phyloP scores from a whole-genome alignment of 2,113 vertebrate genomes.

The Sisor rabdophorus region DNA sequence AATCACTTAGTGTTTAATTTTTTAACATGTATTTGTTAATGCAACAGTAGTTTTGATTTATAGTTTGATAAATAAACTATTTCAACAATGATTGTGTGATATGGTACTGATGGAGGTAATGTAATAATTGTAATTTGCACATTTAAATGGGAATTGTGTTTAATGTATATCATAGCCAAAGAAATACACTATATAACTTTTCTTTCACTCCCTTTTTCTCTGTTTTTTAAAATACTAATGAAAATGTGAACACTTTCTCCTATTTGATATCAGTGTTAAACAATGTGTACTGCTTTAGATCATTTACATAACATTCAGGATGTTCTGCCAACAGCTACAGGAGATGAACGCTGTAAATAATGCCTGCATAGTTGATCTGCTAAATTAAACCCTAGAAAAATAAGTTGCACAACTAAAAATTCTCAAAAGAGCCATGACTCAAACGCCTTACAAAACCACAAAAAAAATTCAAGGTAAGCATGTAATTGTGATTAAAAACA shows the following conservation, averaged over 20 bases:
- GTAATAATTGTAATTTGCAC: not conserved
- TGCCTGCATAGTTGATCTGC: too few species aligned
- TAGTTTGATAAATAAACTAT: not conserved
- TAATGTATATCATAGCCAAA: not conserved
- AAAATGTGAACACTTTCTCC: not conserved
- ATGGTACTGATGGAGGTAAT: not conserved
- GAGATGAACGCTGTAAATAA: too few species aligned
- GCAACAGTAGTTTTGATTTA: not conserved
- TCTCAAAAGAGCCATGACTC: too few species aligned
- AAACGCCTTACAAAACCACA: too few species aligned
- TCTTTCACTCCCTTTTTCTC: not conserved
- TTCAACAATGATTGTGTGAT: not conserved
- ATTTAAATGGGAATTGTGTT: not conserved
- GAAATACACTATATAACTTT: too few species aligned
- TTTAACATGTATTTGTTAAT: not conserved
- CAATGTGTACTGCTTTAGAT: not conserved
- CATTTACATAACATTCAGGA: constrained; percentile 20
- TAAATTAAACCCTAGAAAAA: too few species aligned
- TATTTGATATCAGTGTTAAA: too few species aligned
- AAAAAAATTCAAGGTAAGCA: too few species aligned
- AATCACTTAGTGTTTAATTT: not conserved
- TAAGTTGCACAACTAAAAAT: too few species aligned
- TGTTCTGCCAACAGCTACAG: not conserved
- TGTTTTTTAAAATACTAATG: not conserved
- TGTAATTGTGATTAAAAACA: too few species aligned